Evolutionary conservation across 1,140 invertebrate species (phyloP).

Genomic region (Papilio polytes): DNA sequence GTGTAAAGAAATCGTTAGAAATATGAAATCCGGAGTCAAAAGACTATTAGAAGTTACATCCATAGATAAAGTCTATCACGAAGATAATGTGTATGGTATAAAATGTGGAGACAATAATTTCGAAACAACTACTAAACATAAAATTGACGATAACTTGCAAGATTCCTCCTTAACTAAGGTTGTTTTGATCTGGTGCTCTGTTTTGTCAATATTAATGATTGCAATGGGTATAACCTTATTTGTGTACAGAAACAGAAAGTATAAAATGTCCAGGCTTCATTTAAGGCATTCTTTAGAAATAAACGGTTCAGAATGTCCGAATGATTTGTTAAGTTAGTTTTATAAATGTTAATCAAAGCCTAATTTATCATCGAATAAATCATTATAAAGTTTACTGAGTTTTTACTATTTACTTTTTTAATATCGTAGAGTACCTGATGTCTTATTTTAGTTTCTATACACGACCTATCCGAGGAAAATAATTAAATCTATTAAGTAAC

Average conservation of each 20-base stretch:
- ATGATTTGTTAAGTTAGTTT: conserved; percentile 52
- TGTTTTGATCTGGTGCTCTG: conserved; percentile 46
- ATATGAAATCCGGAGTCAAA: conserved; percentile 46
- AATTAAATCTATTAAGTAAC: too few relatives aligned
- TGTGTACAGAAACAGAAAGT: conserved; percentile 41
- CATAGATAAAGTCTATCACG: conserved; percentile 69
- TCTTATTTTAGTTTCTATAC: neutral
- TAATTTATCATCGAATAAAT: neutral
- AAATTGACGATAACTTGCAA: neutral
- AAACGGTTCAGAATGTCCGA: conserved; percentile 52
- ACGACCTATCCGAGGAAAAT: neutral
- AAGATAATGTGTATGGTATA: conserved; percentile 75
- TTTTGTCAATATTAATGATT: conserved; percentile 48
- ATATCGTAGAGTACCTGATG: neutral
- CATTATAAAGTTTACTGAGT: neutral
- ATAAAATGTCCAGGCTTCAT: conserved; percentile 46
- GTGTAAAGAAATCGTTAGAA: conserved; percentile 69
- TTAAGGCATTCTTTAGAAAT: conserved; percentile 53
- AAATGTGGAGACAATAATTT: conserved; percentile 59
- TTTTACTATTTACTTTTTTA: conserved; percentile 2
- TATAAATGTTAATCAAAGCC: neutral
- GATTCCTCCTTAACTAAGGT: conserved; percentile 26
- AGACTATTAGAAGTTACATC: conserved; percentile 64
- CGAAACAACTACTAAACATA: conserved; percentile 26
- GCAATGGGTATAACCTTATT: conserved; percentile 38